A percentile compares a stretch with the other conserved stretches of the same genome.
Conservation (phyloP, 2,113 vertebrate genomes). For the Pteropus alecto region DNA sequence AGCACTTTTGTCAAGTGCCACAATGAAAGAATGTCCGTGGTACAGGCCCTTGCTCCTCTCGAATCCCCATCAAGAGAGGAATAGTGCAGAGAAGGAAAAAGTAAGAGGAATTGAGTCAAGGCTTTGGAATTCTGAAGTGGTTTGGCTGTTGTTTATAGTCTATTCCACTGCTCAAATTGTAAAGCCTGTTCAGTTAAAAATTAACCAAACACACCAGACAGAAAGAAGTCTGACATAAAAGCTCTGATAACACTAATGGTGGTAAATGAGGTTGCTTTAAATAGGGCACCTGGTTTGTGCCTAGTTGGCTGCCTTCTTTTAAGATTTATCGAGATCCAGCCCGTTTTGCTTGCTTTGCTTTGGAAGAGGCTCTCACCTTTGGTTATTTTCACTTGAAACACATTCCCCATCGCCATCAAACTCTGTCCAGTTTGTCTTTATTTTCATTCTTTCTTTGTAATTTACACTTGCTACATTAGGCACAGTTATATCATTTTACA, state of each 20-base stretch:
- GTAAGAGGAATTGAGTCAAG: constrained; percentile 19
- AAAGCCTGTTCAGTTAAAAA: constrained; percentile 61
- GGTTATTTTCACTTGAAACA: neutral
- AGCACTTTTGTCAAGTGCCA: neutral
- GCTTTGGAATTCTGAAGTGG: constrained; percentile 55
- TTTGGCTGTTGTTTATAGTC: constrained; percentile 47
- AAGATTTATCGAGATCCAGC: neutral
- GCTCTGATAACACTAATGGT: constrained; percentile 48
- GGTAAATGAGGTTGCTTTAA: constrained; percentile 13
- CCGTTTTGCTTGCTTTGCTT: neutral
- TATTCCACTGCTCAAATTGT: neutral
- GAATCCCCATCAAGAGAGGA: neutral
- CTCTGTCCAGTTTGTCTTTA: neutral
- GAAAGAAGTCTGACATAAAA: constrained; percentile 19
- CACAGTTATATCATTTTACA: neutral
- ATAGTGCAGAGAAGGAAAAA: neutral
- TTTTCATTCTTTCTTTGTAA: neutral
- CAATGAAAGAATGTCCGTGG: neutral
- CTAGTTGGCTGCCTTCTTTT: neutral
- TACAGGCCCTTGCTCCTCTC: neutral
- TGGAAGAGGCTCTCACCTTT: neutral
- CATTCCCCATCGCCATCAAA: neutral
- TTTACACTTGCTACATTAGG: neutral
- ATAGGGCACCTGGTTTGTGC: neutral
- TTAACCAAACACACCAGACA: constrained; percentile 54